Evolutionary conservation across 1,140 invertebrate species (phyloP), one percentile per base, ranked within the genome.

Genomic region (Drosophila truncata): DNA sequence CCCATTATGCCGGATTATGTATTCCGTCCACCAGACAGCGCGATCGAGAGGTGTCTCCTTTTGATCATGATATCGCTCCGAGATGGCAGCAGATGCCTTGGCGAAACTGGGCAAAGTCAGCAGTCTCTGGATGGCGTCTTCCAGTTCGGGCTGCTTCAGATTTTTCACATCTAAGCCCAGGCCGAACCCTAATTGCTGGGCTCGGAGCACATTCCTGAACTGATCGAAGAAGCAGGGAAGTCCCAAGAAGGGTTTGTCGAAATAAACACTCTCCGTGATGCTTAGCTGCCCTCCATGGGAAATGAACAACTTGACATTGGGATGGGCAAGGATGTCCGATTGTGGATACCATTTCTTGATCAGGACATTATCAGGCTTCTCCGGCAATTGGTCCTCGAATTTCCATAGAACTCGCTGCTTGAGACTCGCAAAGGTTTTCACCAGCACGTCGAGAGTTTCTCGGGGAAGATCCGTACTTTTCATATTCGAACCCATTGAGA

Each of bases 231-330:
- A 94, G 23, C 96, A 92, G 14, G 96, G 96, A 62, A 97, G 93
- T 2, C 95, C 95, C 31, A 97, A 92, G 7, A 96, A 93, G 3
- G 96, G 96, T 23, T 96, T 94, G 69, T 95, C 95, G 78, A 95
- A 95, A 92, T 95, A 95, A 0, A 96, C 88, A 9, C 96, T 95
- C 92, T 97, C 96, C 67, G 95, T 94, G 14, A 95, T 93, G 65
- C 96, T 96, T n/a, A 96, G 93, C 20, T 95, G 81, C 9, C 96
- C 96, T 20, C 95, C 96, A 73, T 97, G 96, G 2, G 95, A 95
- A 23, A 97, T 95, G 73, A 97, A 96, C 0, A 94, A 93, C 80
- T 94, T 94, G 1, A 96, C 93, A 76, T 96, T 96, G 3, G 94
- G 93, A 93, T 96, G 96, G 39, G 94, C 96, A 57, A 96, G 85